Evolutionary conservation across 2,888 invertebrate genomes (phyloP).

Genomic region (Listrodromus nycthemerus): DNA sequence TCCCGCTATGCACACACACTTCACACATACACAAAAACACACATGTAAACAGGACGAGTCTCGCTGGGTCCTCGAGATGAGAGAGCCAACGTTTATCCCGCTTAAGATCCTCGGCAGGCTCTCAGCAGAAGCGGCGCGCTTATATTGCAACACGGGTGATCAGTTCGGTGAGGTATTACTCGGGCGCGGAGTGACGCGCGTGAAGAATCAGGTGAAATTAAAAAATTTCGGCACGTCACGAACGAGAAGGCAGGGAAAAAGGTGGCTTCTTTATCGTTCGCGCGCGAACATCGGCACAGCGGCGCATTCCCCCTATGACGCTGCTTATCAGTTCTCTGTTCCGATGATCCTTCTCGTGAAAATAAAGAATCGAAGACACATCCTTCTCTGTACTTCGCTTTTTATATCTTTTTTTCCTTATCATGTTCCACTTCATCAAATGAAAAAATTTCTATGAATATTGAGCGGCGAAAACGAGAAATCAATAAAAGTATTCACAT

Average conservation of each 20-base stretch:
- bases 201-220: conserved; percentile 78
- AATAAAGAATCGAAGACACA: conserved; percentile 40
- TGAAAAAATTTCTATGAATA: no score
- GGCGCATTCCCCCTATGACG: conserved; percentile 50
- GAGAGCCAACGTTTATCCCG: conserved; percentile 62
- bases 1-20: conserved; percentile 43
- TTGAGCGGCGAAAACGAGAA: neutral
- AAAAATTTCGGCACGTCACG: conserved; percentile 72
- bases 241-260: conserved; percentile 24
- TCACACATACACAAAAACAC: conserved; percentile 2
- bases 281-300: conserved; percentile 47
- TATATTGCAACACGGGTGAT: conserved; percentile 59
- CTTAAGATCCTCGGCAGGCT: conserved; percentile 60
- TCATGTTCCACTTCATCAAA: neutral
- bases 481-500: neutral
- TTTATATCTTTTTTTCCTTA: neutral
- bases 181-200: conserved; percentile 69
- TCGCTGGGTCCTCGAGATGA: conserved; percentile 54
- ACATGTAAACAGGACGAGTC: conserved; percentile 13
- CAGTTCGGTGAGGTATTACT: conserved; percentile 70
- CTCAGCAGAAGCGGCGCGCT: conserved; percentile 54
- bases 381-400: neutral
- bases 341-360: conserved; percentile 47
- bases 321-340: conserved; percentile 60
- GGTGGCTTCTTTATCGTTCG: conserved; percentile 62